Base-by-base conservation (phyloP, 2,888 invertebrate species). In the Plagodis pulveraria region DNA sequence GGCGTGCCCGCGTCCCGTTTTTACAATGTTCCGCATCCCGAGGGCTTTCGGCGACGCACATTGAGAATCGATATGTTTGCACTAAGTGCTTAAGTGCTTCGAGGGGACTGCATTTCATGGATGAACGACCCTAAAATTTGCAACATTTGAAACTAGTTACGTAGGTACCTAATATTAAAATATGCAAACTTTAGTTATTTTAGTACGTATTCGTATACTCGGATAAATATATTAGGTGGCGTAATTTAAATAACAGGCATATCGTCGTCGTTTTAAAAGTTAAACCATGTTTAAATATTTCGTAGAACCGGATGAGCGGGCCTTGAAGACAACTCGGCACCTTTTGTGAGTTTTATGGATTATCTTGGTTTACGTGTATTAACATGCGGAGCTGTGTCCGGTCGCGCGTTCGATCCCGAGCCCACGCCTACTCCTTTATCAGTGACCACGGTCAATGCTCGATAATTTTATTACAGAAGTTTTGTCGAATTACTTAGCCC, bases 401-500 rank as follows among this genome's bases (percentile, higher is more conserved):
- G 82, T 81, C 86, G 83, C 85, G 81, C 84, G 78, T 76, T 77
- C 73, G 73, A 65, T 58, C 10, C 76, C 50, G 48, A 40, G 44
- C 51, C 77, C 74, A 74, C 81, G 72, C 83, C 79, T 83, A 84
- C 87, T 78, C 78, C 51, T 65, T 86, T 91, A 91, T 90, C 89
- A 80, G 75, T 22, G 57, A 68, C 75, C 69, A 74, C 86, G 88
- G 88, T 87, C 89, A 86, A 82, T 83, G 84, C 86, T 88, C 88
- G 91, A 91, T 91, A 89, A 90, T 90, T 91, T 91, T 90, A 90
- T 86, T 89, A 91, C 89, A 86, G 81, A 88, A 89, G 91, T 89
- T 91, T 91, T 91, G 91, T 91, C 85, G 86, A 87, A 89, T 90
- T 88, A 87, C 89, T 85, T 79, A 79, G 81, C 81, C 81, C 89